A percentile compares a stretch with the other conserved stretches of the same genome.
These are phyloP conservation scores for Drosophila arizonae DNA, from an alignment of 1,140 invertebrate species.

Conservation along the genomic window DNA sequence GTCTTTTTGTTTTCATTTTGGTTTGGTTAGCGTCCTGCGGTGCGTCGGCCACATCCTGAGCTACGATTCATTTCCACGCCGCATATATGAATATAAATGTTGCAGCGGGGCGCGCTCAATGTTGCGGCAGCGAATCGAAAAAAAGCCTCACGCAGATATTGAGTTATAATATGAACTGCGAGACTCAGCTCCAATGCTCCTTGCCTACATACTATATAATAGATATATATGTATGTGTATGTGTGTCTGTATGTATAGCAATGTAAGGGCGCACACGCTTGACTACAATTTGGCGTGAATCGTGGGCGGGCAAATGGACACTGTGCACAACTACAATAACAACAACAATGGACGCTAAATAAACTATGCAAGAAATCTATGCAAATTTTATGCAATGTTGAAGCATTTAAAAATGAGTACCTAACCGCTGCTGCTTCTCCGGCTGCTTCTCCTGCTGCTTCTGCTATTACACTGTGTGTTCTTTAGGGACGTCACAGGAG, in stretches of 20 bases:
- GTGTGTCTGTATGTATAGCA: neutral
- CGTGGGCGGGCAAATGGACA: constrained; percentile 61
- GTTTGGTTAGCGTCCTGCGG: constrained; percentile 56
- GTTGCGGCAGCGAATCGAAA: constrained; percentile 48
- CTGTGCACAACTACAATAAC: constrained; percentile 39
- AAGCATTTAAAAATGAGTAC: constrained; percentile 77
- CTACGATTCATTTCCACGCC: constrained; percentile 74
- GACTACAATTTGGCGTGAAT: constrained; percentile 2
- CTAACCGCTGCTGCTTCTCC: constrained; percentile 21
- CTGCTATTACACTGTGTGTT: neutral
- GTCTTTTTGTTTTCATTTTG: neutral
- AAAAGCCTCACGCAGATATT: constrained; percentile 69
- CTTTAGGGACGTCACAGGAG: constrained; percentile 18
- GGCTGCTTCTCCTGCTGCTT: constrained; percentile 3
- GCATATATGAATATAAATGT: constrained; percentile 80
- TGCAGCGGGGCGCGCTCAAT: constrained; percentile 33
- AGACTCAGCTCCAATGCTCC: neutral
- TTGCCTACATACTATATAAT: neutral
- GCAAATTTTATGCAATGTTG: constrained; percentile 79
- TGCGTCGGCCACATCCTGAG: constrained; percentile 47
- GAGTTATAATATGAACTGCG: constrained; percentile 67
- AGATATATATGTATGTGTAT: neutral
- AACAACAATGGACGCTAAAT: constrained; percentile 64
- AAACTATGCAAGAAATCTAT: constrained; percentile 76
- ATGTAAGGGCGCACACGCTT: constrained; percentile 26